Evolutionary conservation across 2,888 invertebrate species (phyloP).

Genomic region (Octonoba sinensis): DNA sequence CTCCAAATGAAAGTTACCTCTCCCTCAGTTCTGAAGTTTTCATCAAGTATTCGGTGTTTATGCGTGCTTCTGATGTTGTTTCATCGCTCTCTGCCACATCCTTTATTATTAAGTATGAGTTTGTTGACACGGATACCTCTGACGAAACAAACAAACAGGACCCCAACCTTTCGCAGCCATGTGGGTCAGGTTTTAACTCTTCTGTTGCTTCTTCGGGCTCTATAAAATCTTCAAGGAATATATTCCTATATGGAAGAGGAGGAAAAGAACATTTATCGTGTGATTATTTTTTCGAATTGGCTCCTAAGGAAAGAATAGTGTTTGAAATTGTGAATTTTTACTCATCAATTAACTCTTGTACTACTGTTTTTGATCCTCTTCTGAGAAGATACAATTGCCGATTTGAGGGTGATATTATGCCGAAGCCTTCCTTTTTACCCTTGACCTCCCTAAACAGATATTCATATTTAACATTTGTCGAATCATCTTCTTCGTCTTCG

Average conservation of each 20-base stretch:
- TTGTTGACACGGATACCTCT: slow-evolving; percentile 76
- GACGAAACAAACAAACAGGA: slow-evolving; percentile 8
- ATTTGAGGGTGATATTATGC: slow-evolving; percentile 9
- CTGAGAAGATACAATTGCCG: slow-evolving; percentile 35
- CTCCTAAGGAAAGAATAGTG: slow-evolving; percentile 52
- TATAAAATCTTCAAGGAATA: slow-evolving; percentile 83
- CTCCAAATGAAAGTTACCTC: slow-evolving; percentile 80
- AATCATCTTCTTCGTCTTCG: slow-evolving; percentile 33
- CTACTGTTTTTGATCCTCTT: slow-evolving; percentile 31
- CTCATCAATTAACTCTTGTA: slow-evolving; percentile 25
- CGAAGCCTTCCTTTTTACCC: not conserved
- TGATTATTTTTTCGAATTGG: slow-evolving; percentile 65
- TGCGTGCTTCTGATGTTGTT: slow-evolving; percentile 82
- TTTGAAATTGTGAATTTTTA: slow-evolving; percentile 70
- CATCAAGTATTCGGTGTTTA: slow-evolving; percentile 79
- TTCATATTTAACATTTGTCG: slow-evolving; percentile 38
- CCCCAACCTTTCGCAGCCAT: slow-evolving; percentile 29
- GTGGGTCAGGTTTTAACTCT: slow-evolving; percentile 47
- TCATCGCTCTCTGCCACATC: slow-evolving; percentile 75
- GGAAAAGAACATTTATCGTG: slow-evolving; percentile 83
- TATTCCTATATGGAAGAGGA: slow-evolving; percentile 86
- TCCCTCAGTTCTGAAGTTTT: slow-evolving; percentile 81
- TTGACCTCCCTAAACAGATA: slow-evolving; percentile 15
- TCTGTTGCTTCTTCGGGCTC: slow-evolving; percentile 72
- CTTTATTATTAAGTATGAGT: slow-evolving; percentile 85